Conservation (phyloP, 2,113 vertebrate genomes). For the Labeo catla region DNA sequence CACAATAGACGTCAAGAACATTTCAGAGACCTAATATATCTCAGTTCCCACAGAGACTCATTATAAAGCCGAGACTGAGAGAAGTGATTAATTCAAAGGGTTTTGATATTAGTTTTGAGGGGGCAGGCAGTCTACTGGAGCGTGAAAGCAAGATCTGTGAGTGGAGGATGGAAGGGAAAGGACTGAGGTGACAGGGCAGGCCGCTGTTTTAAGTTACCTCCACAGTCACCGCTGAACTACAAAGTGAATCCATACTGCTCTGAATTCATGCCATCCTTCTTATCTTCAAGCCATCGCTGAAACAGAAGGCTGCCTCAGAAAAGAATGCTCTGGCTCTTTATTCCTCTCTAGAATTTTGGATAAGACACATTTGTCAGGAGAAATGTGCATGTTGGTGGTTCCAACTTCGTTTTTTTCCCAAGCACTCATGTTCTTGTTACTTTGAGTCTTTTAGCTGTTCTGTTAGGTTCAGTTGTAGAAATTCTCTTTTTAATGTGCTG, state of each 20-base stretch:
- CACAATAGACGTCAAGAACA: constrained; percentile 33
- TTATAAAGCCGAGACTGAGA: constrained; percentile 75
- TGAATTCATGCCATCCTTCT: constrained; percentile 61
- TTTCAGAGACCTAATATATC: constrained; percentile 59
- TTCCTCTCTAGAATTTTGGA: constrained; percentile 28
- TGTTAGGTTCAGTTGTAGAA: constrained; percentile 63
- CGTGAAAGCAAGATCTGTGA: constrained; percentile 61
- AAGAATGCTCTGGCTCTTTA: constrained; percentile 20
- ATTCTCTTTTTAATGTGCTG: constrained; percentile 72
- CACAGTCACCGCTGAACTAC: constrained; percentile 57
- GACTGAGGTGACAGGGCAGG: constrained; percentile 45
- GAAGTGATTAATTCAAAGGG: constrained; percentile 78
- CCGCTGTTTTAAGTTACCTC: constrained; percentile 53
- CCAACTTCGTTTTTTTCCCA: not conserved
- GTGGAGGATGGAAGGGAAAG: constrained; percentile 54
- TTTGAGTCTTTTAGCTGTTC: constrained; percentile 36
- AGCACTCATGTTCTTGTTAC: not conserved
- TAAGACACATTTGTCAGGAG: constrained; percentile 5
- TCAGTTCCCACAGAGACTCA: constrained; percentile 78
- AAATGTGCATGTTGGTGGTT: not conserved
- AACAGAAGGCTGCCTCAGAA: constrained; percentile 16
- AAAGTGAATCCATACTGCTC: constrained; percentile 62
- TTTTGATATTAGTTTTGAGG: constrained; percentile 79
- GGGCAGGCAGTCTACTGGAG: constrained; percentile 63
- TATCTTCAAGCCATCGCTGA: constrained; percentile 40